Conservation (phyloP, 2,888 invertebrate species). For the Crossocerus cetratus region DNA sequence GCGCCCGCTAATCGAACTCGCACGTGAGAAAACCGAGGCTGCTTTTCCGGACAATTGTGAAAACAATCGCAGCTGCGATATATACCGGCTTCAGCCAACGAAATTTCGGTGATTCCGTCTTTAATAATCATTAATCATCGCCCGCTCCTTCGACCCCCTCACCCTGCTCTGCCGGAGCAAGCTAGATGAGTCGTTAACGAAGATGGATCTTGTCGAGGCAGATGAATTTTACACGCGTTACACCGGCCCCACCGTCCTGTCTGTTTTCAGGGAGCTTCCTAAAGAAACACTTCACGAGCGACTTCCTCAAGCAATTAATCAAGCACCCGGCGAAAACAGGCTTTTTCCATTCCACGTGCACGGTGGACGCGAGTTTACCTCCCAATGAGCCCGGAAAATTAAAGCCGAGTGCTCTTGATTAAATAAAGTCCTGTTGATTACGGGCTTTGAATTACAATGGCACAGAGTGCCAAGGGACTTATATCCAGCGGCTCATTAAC, state of each 20-base stretch:
- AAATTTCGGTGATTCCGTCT: constrained; percentile 43
- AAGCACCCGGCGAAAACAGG: constrained; percentile 16
- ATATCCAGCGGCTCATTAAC: constrained; percentile 59
- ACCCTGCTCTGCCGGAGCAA: constrained; percentile 29
- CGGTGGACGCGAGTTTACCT: too few relatives aligned
- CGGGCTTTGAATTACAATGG: too few relatives aligned
- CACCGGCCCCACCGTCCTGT: constrained; percentile 11
- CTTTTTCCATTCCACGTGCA: too few relatives aligned
- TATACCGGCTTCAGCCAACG: background rate
- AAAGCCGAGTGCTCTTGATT: too few relatives aligned
- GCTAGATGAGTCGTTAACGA: constrained; percentile 53
- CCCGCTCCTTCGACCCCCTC: constrained; percentile 11
- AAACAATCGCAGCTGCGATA: constrained; percentile 46
- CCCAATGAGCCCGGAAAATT: too few relatives aligned
- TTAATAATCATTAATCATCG: constrained; percentile 55
- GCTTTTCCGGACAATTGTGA: constrained; percentile 42
- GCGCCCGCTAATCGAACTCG: background rate
- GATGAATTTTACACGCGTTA: constrained; percentile 58
- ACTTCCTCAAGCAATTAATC: constrained; percentile 66
- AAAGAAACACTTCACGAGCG: constrained; percentile 63
- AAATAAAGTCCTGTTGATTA: too few relatives aligned
- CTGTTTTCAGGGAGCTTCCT: constrained; percentile 61
- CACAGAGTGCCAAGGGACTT: too few relatives aligned
- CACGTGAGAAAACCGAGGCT: constrained; percentile 25
- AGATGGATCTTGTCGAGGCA: constrained; percentile 38